Conservation (phyloP, 2,113 vertebrate genomes). For the Gobiocypris rarus region DNA sequence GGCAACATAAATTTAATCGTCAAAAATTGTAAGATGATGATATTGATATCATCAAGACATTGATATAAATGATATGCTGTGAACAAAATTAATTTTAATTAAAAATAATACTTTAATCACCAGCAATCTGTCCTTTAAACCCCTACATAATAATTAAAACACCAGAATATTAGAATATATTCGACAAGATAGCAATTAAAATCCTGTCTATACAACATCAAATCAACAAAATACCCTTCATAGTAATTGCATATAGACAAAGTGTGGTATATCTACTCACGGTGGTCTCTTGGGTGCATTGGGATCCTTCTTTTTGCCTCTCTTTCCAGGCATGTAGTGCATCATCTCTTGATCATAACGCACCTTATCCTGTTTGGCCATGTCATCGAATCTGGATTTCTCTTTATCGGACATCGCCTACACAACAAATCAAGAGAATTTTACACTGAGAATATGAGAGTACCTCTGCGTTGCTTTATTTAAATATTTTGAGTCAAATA, state of each 20-base stretch:
- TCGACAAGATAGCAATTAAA: neutral
- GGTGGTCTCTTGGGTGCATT: constrained; percentile 87
- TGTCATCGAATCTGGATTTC: constrained; percentile 87
- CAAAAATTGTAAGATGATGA: neutral
- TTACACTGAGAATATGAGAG: constrained; percentile 6
- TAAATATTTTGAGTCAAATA: neutral
- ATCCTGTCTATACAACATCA: neutral
- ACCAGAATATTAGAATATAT: neutral
- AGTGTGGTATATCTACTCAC: constrained; percentile 71
- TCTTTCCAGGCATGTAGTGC: constrained; percentile 82
- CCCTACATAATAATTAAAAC: neutral
- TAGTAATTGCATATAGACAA: too few species aligned
- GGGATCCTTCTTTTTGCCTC: constrained; percentile 88
- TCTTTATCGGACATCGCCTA: constrained; percentile 88
- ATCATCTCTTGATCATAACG: constrained; percentile 90
- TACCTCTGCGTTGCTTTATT: neutral
- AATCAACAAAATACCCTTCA: neutral
- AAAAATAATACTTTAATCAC: neutral
- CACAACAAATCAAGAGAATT: constrained; percentile 5
- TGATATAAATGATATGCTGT: neutral
- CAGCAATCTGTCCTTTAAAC: neutral
- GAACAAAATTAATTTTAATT: neutral
- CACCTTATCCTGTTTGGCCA: constrained; percentile 88
- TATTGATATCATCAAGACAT: too few species aligned
- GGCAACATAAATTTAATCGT: fast-evolving